Percentiles rank a stretch among this genome's conserved stretches.
These are phyloP conservation scores for Apomyelois bistriatella DNA, from an alignment of 2,888 invertebrate species.

Conservation along the genomic window DNA sequence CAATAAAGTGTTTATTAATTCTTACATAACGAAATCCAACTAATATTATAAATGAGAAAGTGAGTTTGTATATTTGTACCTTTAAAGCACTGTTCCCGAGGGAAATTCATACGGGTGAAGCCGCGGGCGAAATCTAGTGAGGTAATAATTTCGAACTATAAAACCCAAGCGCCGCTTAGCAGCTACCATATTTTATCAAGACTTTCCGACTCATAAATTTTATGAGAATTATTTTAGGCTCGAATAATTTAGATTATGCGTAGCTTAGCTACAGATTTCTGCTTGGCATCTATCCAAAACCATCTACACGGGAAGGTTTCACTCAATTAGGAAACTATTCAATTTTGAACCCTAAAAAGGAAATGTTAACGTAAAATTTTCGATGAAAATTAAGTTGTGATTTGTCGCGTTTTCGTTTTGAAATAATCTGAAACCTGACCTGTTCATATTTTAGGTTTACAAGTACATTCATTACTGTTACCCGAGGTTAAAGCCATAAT, in stretches of 20 bases:
- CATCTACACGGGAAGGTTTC: neutral
- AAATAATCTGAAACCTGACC: constrained; percentile 14
- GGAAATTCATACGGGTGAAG: no score
- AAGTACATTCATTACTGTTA: constrained; percentile 22
- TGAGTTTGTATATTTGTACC: no score
- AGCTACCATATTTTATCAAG: constrained; percentile 17
- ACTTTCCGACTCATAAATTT: constrained; percentile 22
- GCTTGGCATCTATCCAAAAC: constrained; percentile 28
- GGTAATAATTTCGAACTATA: neutral
- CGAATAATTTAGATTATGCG: constrained; percentile 28
- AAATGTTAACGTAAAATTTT: neutral
- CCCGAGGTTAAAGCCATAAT: constrained; percentile 6
- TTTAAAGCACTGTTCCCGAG: no score
- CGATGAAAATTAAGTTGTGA: neutral
- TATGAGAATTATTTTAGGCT: constrained; percentile 24
- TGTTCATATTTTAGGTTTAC: constrained; percentile 22
- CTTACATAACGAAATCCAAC: no score
- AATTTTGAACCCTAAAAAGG: neutral
- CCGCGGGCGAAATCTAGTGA: no score
- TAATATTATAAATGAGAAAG: no score
- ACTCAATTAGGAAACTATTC: neutral
- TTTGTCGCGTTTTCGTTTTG: neutral
- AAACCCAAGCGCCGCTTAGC: constrained; percentile 5
- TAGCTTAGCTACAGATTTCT: constrained; percentile 31
- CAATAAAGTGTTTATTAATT: no score